A percentile compares a stretch with the other conserved stretches of the same genome.
Evolutionary conservation across 2,797 vertebrate genomes (phyloP).

Genomic region (Melanitta fusca): DNA sequence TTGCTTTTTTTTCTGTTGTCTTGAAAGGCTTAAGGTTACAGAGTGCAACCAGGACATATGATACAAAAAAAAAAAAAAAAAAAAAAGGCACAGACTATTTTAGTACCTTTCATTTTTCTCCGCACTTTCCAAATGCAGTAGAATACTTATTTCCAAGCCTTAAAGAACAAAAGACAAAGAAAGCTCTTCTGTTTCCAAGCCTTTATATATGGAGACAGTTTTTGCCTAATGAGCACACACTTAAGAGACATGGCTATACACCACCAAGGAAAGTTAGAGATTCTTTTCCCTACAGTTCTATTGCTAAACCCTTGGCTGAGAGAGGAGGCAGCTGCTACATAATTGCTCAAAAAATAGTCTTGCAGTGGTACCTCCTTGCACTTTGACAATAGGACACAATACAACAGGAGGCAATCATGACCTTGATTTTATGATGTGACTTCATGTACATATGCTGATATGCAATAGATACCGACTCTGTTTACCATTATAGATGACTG

Average conservation of each 20-base stretch:
- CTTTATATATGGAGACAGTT: neutral
- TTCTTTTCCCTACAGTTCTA: neutral
- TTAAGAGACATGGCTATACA: neutral
- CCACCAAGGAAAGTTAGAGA: neutral
- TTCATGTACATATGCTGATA: neutral
- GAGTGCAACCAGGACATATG: neutral
- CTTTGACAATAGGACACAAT: neutral
- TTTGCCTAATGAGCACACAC: no score
- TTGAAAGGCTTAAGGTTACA: neutral
- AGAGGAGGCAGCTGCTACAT: neutral
- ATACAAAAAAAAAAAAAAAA: neutral
- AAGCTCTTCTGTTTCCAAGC: neutral
- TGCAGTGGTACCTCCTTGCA: neutral
- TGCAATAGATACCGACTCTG: neutral
- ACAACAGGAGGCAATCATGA: neutral
- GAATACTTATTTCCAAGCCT: neutral
- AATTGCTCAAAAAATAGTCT: neutral
- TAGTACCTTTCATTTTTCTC: neutral
- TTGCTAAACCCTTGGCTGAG: neutral
- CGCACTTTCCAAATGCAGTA: neutral
- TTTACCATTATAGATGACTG: neutral
- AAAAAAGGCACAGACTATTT: neutral
- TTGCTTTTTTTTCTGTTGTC: neutral
- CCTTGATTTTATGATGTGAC: neutral
- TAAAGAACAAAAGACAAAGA: neutral